These are phyloP conservation scores for Chrysodeixis includens DNA, from an alignment of 2,888 invertebrate species.

Conservation along the genomic window DNA sequence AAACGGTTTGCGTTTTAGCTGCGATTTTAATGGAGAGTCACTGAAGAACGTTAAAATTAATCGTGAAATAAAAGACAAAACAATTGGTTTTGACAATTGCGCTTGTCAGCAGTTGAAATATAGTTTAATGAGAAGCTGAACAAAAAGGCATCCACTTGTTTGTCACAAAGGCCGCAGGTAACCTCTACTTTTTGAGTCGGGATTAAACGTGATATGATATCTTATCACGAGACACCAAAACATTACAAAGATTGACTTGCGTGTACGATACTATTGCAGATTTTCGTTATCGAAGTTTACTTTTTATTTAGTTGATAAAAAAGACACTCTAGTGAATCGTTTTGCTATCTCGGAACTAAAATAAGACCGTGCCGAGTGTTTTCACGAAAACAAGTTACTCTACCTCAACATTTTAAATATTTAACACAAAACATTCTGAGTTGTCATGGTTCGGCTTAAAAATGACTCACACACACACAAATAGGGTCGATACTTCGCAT, in stretches of 20 bases:
- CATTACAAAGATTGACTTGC: constrained; percentile 2
- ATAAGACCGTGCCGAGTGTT: neutral
- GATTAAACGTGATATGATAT: neutral
- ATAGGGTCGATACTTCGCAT: neutral
- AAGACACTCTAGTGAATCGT: neutral
- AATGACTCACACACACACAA: neutral
- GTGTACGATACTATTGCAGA: neutral
- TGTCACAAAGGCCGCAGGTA: neutral
- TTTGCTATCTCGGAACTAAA: neutral
- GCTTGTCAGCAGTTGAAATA: too few species aligned
- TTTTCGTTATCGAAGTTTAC: constrained; percentile 6
- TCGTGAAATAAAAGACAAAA: neutral
- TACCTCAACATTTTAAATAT: neutral
- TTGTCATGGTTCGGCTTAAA: neutral
- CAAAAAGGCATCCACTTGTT: too few species aligned
- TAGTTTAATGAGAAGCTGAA: too few species aligned
- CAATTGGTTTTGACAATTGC: neutral
- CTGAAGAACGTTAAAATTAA: neutral
- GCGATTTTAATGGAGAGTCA: neutral
- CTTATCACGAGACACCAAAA: neutral
- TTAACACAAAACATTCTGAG: neutral
- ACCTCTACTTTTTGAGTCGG: neutral
- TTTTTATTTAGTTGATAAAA: neutral
- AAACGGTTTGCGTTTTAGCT: too few species aligned
- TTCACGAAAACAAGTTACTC: neutral